phyloP scores from a whole-genome alignment of 2,797 vertebrate species.

The Phalanger gymnotis region DNA sequence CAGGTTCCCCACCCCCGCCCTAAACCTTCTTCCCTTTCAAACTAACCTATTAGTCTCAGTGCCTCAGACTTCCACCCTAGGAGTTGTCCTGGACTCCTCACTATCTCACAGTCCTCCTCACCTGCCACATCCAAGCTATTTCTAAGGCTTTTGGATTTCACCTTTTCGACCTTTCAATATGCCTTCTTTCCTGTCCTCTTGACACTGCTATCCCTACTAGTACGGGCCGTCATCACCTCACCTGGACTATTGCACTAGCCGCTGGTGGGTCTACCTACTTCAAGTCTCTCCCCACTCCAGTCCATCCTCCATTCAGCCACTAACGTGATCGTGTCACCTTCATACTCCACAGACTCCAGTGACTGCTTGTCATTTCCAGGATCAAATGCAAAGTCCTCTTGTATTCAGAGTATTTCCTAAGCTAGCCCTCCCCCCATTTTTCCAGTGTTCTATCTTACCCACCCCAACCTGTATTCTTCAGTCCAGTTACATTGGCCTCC shows the following conservation, averaged over 20 bases:
- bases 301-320: not conserved
- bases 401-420: not conserved
- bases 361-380: not conserved
- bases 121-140: not conserved
- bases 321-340: not conserved
- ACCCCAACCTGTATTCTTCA: too few species aligned
- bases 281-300: not conserved
- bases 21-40: not conserved
- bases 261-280: not conserved
- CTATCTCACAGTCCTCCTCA: not conserved
- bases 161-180: not conserved
- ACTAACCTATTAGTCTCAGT: not conserved
- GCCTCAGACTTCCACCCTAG: not conserved
- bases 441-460: not conserved
- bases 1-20: too few species aligned
- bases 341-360: not conserved
- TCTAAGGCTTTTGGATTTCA: not conserved
- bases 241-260: not conserved
- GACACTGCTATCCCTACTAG: too few species aligned
- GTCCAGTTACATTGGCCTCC: not conserved
- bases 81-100: too few species aligned
- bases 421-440: not conserved
- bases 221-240: not conserved
- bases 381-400: not conserved
- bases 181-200: not conserved